Conservation (phyloP, 2,888 invertebrate species). For the Protula sp. region DNA sequence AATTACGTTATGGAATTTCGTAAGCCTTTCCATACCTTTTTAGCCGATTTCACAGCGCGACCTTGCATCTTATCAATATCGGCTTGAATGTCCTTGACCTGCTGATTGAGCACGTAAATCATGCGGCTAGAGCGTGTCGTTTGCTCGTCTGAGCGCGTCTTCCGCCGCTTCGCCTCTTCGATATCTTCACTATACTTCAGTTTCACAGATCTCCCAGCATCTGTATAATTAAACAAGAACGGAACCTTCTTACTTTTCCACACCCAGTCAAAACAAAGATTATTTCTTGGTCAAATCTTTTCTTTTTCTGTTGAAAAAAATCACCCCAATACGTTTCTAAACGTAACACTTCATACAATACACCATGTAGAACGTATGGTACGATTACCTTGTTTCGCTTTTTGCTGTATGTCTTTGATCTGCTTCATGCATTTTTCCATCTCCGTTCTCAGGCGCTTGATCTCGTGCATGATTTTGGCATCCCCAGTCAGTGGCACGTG, state of each 20-base stretch:
- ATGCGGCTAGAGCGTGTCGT: slow-evolving; percentile 35
- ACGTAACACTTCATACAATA: too few species aligned
- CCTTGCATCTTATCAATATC: slow-evolving; percentile 14
- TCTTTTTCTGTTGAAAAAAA: too few species aligned
- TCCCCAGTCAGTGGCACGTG: background rate
- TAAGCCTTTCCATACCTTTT: too few species aligned
- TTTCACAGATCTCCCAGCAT: background rate
- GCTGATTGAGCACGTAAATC: slow-evolving; percentile 40
- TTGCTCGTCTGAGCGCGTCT: slow-evolving; percentile 33
- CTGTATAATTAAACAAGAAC: background rate
- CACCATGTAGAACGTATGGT: too few species aligned
- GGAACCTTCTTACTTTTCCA: too few species aligned
- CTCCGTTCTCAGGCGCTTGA: slow-evolving; percentile 36
- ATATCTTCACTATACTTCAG: slow-evolving; percentile 28
- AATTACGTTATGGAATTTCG: too few species aligned
- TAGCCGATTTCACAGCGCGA: background rate
- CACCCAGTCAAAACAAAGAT: too few species aligned
- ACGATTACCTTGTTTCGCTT: background rate
- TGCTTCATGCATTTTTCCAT: slow-evolving; percentile 38
- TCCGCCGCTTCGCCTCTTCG: slow-evolving; percentile 32
- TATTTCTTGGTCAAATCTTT: too few species aligned
- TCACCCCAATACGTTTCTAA: too few species aligned
- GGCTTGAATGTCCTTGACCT: slow-evolving; percentile 37
- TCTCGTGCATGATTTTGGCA: slow-evolving; percentile 28
- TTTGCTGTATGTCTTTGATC: slow-evolving; percentile 22